A percentile compares a stretch with the other conserved stretches of the same genome.
These are phyloP conservation scores for Leptonema lineaticorne DNA, from an alignment of 1,140 invertebrate genomes.

Conservation along the genomic window DNA sequence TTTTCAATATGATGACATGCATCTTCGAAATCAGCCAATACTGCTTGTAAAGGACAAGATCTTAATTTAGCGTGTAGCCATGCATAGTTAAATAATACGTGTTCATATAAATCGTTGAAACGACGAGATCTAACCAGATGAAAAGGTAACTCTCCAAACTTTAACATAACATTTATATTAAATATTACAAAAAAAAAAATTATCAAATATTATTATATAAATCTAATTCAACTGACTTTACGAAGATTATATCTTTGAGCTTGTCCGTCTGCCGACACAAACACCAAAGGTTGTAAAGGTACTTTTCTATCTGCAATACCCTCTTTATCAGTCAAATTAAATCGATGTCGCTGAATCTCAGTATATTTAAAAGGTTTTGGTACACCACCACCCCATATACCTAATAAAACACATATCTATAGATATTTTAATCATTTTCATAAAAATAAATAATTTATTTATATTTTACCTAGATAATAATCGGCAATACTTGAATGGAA, in stretches of 20 bases:
- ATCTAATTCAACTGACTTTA: constrained; percentile 65
- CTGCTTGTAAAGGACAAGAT: constrained; percentile 91
- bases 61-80: constrained; percentile 96
- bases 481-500: constrained; percentile 98
- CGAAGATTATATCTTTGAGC: constrained; percentile 83
- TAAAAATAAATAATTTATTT: background rate
- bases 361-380: constrained; percentile 97
- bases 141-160: constrained; percentile 95
- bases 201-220: constrained; percentile 3
- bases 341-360: constrained; percentile 90
- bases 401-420: constrained; percentile 39
- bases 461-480: constrained; percentile 79
- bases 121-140: constrained; percentile 88
- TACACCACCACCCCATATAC: constrained; percentile 91
- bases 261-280: constrained; percentile 84
- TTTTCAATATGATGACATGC: constrained; percentile 82
- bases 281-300: constrained; percentile 92
- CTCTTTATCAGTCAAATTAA: constrained; percentile 85
- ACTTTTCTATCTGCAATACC: constrained; percentile 95
- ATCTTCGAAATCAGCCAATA: constrained; percentile 95
- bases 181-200: background rate
- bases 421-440: background rate
- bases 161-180: constrained; percentile 37
- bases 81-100: constrained; percentile 96
- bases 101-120: constrained; percentile 89